Evolutionary conservation across 2,888 invertebrate genomes (phyloP), one percentile per base, ranked within the genome.

Genomic region (Apamea anceps): DNA sequence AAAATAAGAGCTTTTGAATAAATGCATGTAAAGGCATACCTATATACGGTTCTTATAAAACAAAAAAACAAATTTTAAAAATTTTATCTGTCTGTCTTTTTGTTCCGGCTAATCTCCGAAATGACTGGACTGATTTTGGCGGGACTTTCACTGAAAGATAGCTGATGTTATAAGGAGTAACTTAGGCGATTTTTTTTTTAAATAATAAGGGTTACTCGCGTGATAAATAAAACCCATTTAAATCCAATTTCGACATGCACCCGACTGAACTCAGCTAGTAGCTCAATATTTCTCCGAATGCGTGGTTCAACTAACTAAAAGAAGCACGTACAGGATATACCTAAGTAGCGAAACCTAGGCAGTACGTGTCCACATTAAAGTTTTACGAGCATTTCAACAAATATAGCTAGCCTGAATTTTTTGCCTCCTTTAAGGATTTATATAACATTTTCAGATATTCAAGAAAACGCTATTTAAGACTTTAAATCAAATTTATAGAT

Each of bases 341-440:
- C 13, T 85, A 67, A 73, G 70, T 62, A 80, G 63, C 70, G 13
- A 48, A 57, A 85, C 75, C 72, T 74, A 37, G 7, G 62, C 28
- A 32, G 71, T 48, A 83, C 83, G 54, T 80, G 74, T 72, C 45
- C n/a, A 66, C 66, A 86, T 85, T 54, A 82, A 75, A 75, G 48
- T 86, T 82, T 82, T 82, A 85, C 54, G 57, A 66, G 66, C 48
- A 63, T 71, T 75, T 75, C 62, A 67, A 78, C 66, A 78, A 60
- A 79, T 71, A 60, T 28, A 72, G 13, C 18, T 18, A 37, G 25
- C 37, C 25, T 57, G 21, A n/a, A 32, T 32, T 77, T 62, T 65
- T 73, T 62, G 21, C 68, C 21, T 78, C 7, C 13, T 75, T 68
- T 57, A 75, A 54, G 28, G 45, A 79, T 84, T 73, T 73, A 73